These are phyloP conservation scores for Eumerus sabulonum DNA, from an alignment of 2,888 invertebrate genomes.

Conservation along the genomic window DNA sequence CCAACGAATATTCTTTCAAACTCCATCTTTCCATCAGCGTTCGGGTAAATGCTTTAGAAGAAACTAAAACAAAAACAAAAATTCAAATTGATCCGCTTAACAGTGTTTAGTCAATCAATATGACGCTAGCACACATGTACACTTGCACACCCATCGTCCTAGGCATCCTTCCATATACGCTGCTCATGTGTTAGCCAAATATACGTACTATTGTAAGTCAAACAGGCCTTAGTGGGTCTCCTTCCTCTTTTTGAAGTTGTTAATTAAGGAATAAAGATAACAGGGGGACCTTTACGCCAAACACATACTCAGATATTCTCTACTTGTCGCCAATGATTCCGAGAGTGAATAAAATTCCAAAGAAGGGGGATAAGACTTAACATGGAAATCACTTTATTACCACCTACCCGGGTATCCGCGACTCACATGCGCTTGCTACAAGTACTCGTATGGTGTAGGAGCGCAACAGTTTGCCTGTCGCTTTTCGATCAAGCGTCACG, in stretches of 20 bases:
- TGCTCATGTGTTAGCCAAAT: slow-evolving; percentile 47
- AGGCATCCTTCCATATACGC: background rate
- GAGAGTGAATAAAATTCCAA: slow-evolving; percentile 39
- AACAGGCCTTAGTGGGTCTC: slow-evolving; percentile 58
- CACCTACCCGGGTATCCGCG: slow-evolving; percentile 36
- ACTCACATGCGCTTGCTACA: slow-evolving; percentile 36
- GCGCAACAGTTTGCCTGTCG: slow-evolving; percentile 56
- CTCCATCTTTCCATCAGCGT: background rate
- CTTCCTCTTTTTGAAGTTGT: slow-evolving; percentile 63
- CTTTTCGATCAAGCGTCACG: slow-evolving; percentile 7
- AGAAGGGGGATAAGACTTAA: slow-evolving; percentile 45
- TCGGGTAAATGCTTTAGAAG: slow-evolving; percentile 47
- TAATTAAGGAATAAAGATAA: slow-evolving; percentile 69
- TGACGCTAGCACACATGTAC: slow-evolving; percentile 39
- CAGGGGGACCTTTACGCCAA: slow-evolving; percentile 61
- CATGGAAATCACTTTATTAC: slow-evolving; percentile 68
- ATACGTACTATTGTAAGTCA: slow-evolving; percentile 58
- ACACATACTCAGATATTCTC: slow-evolving; percentile 14
- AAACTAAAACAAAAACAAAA: slow-evolving; percentile 16
- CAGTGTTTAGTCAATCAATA: slow-evolving; percentile 63
- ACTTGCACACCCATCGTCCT: slow-evolving; percentile 1
- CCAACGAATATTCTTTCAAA: background rate
- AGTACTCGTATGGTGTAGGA: background rate
- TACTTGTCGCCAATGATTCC: slow-evolving; percentile 1
- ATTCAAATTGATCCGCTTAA: slow-evolving; percentile 65